These are phyloP conservation scores for Equus quagga DNA, from an alignment of 2,113 vertebrate species.

Conservation along the genomic window DNA sequence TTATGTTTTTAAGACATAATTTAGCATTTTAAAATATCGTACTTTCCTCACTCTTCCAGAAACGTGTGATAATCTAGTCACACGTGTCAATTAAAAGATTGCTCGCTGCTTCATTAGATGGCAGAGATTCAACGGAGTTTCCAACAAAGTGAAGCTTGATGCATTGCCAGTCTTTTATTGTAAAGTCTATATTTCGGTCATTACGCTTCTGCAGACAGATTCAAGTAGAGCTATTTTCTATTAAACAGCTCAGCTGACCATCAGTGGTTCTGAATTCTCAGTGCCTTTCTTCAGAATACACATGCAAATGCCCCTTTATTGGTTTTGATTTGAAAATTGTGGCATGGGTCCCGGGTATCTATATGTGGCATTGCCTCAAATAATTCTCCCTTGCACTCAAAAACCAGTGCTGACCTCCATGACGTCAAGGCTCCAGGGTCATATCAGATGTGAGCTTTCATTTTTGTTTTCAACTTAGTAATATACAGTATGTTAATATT, in stretches of 20 bases:
- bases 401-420: background rate
- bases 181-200: background rate
- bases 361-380: background rate
- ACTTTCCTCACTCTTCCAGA: background rate
- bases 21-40: constrained; percentile 19
- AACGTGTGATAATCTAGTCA: background rate
- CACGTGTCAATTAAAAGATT: background rate
- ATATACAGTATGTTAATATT: background rate
- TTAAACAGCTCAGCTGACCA: background rate
- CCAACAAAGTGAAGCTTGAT: constrained; percentile 4
- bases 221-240: background rate
- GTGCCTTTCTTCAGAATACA: background rate
- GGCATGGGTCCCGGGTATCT: background rate
- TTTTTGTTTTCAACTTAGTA: constrained; percentile 47
- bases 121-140: background rate
- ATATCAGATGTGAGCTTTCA: background rate
- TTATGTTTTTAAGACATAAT: constrained; percentile 39
- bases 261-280: background rate
- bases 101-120: background rate
- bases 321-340: constrained; percentile 12
- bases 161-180: background rate
- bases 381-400: background rate
- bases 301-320: background rate
- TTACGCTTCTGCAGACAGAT: background rate
- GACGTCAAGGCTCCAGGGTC: background rate